These are phyloP conservation scores for Enoplosus armatus DNA, from an alignment of 2,797 vertebrate species.

Conservation along the genomic window DNA sequence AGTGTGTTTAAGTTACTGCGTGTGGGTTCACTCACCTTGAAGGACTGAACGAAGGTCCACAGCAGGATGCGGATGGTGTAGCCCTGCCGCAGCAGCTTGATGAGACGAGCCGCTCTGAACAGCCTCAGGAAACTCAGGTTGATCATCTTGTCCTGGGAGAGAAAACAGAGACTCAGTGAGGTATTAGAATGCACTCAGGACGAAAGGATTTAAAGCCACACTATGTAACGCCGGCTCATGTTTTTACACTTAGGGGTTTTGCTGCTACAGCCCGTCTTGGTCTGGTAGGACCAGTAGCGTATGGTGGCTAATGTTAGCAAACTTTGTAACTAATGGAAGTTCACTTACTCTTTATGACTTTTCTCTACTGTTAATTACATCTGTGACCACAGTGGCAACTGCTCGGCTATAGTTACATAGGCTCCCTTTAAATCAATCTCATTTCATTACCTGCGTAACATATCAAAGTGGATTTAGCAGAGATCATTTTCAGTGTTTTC, in stretches of 20 bases:
- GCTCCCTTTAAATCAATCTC: background rate
- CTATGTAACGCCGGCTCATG: background rate
- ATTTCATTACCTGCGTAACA: background rate
- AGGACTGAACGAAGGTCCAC: slow-evolving; percentile 99
- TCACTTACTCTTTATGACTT: background rate
- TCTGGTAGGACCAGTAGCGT: background rate
- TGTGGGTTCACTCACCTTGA: slow-evolving; percentile 89
- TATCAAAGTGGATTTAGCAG: background rate
- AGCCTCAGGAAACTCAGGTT: slow-evolving; percentile 97
- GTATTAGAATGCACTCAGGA: background rate
- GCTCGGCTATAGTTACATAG: background rate
- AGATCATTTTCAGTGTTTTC: slow-evolving; percentile 1
- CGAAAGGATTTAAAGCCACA: background rate
- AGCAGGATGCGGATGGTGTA: slow-evolving; percentile 99
- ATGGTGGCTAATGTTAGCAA: background rate
- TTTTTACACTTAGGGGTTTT: background rate
- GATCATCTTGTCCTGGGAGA: slow-evolving; percentile 93
- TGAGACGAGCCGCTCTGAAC: slow-evolving; percentile 95
- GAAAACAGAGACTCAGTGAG: slow-evolving; percentile 14
- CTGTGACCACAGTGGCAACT: background rate
- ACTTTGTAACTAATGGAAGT: background rate
- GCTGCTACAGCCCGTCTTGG: background rate
- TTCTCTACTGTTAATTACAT: background rate
- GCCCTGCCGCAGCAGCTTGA: slow-evolving; percentile 97
- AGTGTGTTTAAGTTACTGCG: background rate